Evolutionary conservation across 2,113 vertebrate species (phyloP), one percentile per base, ranked within the genome.

Genomic region (Catagonus wagneri): DNA sequence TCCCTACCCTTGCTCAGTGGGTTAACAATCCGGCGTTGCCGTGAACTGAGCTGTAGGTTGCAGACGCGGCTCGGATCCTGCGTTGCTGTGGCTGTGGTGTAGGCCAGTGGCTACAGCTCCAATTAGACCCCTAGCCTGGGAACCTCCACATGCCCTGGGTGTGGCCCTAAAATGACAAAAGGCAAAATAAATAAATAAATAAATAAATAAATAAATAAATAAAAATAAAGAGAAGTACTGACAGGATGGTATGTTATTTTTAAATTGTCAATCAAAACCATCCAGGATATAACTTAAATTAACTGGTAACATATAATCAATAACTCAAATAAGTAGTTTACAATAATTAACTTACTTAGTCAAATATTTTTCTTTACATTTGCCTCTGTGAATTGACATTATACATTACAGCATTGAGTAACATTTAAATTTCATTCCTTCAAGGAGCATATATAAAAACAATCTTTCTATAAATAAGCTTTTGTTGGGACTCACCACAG

Each of bases 211-310:
- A n/a, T n/a, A n/a, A n/a, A n/a, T 92, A 89, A 16, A 68, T 54
- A 50, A 69, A 86, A 78, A 83, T 60, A 44, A 89, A 32, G n/a
- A 58, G 6, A 92, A 89, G 20, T 65, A 79, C 17, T 89, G 3
- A 75, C 39, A 83, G 20, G 22, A 71, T 65, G 54, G 19, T 2
- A 87, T 25, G 10, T 25, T 74, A 74, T 34, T 66, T 86, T 96
- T 90, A 32, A 91, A 71, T 34, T 96, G 39, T 61, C 83, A 92
- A 14, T 74, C n/a, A 96, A 96, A 96, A 91, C 19, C 58, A 92
- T 69, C 69, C 3, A 69, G 75, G 10, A 89, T 71, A 58, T n/a
- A 81, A 66, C n/a, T 86, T 83, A 39, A 95, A 89, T n/a, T 54
- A 95, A 79, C 23, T 87, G 60, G 50, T 65, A 87, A 74, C 52